Evolutionary conservation across 2,888 invertebrate genomes (phyloP).

Genomic region (Hipparchia sbordonii): DNA sequence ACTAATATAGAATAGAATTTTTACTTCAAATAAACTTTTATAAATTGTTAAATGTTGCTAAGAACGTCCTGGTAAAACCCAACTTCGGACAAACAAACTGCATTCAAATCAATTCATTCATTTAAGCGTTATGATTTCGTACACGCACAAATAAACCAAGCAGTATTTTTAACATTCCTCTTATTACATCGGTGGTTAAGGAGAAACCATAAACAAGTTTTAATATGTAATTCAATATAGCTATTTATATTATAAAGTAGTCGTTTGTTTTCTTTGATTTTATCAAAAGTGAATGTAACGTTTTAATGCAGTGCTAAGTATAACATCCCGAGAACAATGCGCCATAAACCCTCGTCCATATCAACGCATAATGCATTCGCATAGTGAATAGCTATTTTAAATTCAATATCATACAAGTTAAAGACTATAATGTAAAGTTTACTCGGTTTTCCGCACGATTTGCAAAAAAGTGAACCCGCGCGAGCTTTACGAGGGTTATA

Average conservation of each 20-base stretch:
- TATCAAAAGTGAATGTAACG: slow-evolving; percentile 66
- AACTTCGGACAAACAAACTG: too few species aligned
- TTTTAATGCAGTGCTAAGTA: slow-evolving; percentile 68
- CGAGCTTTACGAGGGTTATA: slow-evolving; percentile 14
- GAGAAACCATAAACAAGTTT: neutral
- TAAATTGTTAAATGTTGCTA: too few species aligned
- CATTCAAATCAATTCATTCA: too few species aligned
- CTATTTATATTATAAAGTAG: slow-evolving; percentile 1
- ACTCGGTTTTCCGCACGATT: slow-evolving; percentile 41
- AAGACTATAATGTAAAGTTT: slow-evolving; percentile 44
- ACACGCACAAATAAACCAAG: too few species aligned
- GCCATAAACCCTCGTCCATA: slow-evolving; percentile 73
- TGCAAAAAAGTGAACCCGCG: slow-evolving; percentile 32
- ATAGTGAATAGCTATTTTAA: slow-evolving; percentile 61
- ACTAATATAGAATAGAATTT: too few species aligned
- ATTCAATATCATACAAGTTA: slow-evolving; percentile 59
- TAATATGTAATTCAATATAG: slow-evolving; percentile 1
- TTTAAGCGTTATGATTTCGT: neutral
- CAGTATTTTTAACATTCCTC: too few species aligned
- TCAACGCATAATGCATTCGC: slow-evolving; percentile 70
- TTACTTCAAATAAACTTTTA: too few species aligned
- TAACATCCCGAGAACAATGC: slow-evolving; percentile 73
- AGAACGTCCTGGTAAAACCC: too few species aligned
- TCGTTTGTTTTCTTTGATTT: slow-evolving; percentile 42
- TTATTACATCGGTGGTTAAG: neutral